Base-by-base conservation (phyloP, 2,113 vertebrate genomes). In the Sapayoa aenigma region DNA sequence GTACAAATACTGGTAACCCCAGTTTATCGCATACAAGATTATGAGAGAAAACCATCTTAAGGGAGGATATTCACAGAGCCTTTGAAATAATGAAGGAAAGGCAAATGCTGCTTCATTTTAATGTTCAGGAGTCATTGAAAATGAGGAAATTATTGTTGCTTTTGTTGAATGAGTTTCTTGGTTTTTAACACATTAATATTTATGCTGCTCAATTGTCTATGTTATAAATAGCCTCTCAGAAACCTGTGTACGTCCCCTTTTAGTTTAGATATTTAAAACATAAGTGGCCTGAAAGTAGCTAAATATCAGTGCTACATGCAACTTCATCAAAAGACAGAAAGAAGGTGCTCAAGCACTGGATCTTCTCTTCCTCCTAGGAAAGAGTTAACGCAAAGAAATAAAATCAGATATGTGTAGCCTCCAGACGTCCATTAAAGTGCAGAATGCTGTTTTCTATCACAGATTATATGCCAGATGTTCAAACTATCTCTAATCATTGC, bases 381-480 rank as follows among this genome's bases (percentile, higher is more conserved):
- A 97, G 98, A 98, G 98, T 99, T 99, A 99, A 99, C 97, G 93
- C 97, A 97, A 97, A 98, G 97, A 98, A 97, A 98, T 98, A 98
- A 98, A 98, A 98, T 98, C 98, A 98, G 98, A 98, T 98, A 98
- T 97, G 98, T 98, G 98, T 98, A 97, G 98, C 99, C 99, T 99
- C 98, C 99, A 99, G 98, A 99, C 98, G 99, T 99, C 99, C 98
- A 99, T 99, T 99, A 99, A 98, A 98, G 98, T 98, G 97, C 98
- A 98, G 98, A 98, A 98, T 98, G 98, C 98, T 98, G 98, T 98
- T 99, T 98, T 99, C 98, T 98, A 98, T 98, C 99, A 98, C 98
- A 98, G 98, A 99, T 98, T 98, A 98, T 98, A 98, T 98, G 98
- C 99, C 99, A 99, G 99, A 99, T 99, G 99, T 99, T 99, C 98